Conservation (phyloP, 1,140 invertebrate species). For the Aporrectodea caliginosa region DNA sequence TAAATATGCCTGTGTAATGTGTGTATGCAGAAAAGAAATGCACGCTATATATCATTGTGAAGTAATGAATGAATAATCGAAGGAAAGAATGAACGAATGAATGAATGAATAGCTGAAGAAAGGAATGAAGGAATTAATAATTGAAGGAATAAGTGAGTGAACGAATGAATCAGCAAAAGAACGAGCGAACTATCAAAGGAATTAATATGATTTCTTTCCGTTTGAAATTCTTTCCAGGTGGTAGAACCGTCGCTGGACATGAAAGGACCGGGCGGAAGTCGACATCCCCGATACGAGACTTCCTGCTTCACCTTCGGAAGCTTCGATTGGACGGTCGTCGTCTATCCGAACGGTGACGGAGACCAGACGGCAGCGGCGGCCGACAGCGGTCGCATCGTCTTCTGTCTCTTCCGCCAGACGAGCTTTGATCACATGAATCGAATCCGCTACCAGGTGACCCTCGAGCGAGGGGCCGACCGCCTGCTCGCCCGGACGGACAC, state of each 20-base stretch:
- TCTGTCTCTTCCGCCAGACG: constrained; percentile 68
- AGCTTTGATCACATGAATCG: constrained; percentile 77
- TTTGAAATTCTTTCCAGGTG: constrained; percentile 24
- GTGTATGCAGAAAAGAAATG: too few species aligned
- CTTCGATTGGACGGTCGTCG: constrained; percentile 78
- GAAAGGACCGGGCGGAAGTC: constrained; percentile 24
- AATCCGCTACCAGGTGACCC: constrained; percentile 66
- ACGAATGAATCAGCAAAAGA: too few species aligned
- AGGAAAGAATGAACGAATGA: too few species aligned
- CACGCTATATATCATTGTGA: too few species aligned
- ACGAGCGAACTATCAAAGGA: too few species aligned
- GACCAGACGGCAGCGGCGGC: constrained; percentile 56
- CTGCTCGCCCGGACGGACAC: constrained; percentile 70
- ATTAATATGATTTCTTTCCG: too few species aligned
- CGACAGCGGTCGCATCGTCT: constrained; percentile 59
- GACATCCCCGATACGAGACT: constrained; percentile 58
- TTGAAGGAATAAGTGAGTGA: too few species aligned
- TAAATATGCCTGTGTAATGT: too few species aligned
- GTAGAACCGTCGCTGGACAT: constrained; percentile 41
- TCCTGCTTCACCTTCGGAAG: constrained; percentile 72
- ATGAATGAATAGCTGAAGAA: too few species aligned
- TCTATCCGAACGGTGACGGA: constrained; percentile 61
- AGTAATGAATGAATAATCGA: too few species aligned
- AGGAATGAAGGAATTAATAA: too few species aligned
- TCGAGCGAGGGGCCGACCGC: constrained; percentile 69